Evolutionary conservation across 1,140 invertebrate genomes (phyloP), one percentile per base, ranked within the genome.

Genomic region (Formica selysi): DNA sequence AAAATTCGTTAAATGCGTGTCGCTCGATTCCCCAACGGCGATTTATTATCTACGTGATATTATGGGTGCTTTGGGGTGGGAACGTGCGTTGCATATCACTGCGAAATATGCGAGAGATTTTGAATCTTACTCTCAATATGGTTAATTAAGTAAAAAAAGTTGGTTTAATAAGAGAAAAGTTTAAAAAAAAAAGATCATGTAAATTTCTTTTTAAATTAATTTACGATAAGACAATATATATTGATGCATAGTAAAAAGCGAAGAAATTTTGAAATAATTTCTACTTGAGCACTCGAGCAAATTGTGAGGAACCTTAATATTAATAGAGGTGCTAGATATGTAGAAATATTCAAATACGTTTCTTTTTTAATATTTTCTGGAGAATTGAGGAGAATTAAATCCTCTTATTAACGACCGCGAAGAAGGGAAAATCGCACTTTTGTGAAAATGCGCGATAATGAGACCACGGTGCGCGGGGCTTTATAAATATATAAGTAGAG

Each of bases 381-480:
- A 29, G 26, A 11, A 78, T 51, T 26, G 61, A 41, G 22, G 10
- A 57, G 62, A 51, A 36, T 22, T 8, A 29, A 62, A 57, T 38
- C 19, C 32, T 26, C 13, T 71, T 3, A 54, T 10, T 26, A 54
- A 80, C 13, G 38, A 68, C 6, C 29, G 13, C 44, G 78, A 44
- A 10, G 11, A 71, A 13, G 36, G 19, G 29, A 54, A 57, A 10
- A 13, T 78, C 41, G 48, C 48, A 67, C 41, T 67, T 67, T 79
- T 67, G 44, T 68, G 41, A 54, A 6, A 38, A 36, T 54, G 29
- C 76, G 64, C 32, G 36, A 76, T 38, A 19, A 32, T 19, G 19
- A 59, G 22, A 48, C 19, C 44, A 41, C n/a, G 76, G 51, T 65
- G 85, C 85, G 79, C 62, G 61, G 70, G 71, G 48, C 81, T 85